Evolutionary conservation across 1,140 invertebrate genomes (phyloP).

Genomic region (Drosophila sturtevanti): DNA sequence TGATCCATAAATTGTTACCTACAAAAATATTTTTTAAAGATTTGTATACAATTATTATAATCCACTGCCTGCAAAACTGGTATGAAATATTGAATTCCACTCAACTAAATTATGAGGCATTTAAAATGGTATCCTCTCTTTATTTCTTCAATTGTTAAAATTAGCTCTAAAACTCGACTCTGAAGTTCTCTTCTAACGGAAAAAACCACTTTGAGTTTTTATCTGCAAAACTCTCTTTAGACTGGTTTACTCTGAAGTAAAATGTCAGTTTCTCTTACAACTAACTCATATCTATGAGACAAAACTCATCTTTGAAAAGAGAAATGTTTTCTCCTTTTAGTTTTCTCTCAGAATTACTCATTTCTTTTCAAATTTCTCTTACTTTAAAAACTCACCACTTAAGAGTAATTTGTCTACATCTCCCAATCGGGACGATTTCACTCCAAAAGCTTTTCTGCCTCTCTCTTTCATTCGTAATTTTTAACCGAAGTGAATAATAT

Average conservation of each 20-base stretch:
- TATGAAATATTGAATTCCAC: too few species aligned
- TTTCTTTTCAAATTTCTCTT: background rate
- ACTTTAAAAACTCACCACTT: background rate
- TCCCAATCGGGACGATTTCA: background rate
- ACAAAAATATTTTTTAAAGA: too few species aligned
- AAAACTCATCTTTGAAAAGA: background rate
- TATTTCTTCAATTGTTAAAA: background rate
- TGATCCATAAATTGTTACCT: too few species aligned
- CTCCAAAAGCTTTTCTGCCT: background rate
- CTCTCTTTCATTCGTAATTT: slow-evolving; percentile 31
- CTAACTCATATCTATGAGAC: background rate
- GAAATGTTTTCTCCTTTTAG: background rate
- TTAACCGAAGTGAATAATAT: slow-evolving; percentile 1
- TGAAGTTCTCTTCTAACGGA: background rate
- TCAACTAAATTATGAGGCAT: too few species aligned
- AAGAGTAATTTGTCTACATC: background rate
- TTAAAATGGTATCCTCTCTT: background rate
- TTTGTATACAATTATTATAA: too few species aligned
- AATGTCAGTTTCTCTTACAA: background rate
- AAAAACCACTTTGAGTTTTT: background rate
- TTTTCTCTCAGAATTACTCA: background rate
- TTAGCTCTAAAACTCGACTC: background rate
- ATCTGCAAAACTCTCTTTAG: background rate
- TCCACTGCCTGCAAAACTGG: too few species aligned
- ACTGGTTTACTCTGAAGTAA: background rate